These are phyloP conservation scores for Fratercula arctica DNA, from an alignment of 2,797 vertebrate species.

Conservation along the genomic window DNA sequence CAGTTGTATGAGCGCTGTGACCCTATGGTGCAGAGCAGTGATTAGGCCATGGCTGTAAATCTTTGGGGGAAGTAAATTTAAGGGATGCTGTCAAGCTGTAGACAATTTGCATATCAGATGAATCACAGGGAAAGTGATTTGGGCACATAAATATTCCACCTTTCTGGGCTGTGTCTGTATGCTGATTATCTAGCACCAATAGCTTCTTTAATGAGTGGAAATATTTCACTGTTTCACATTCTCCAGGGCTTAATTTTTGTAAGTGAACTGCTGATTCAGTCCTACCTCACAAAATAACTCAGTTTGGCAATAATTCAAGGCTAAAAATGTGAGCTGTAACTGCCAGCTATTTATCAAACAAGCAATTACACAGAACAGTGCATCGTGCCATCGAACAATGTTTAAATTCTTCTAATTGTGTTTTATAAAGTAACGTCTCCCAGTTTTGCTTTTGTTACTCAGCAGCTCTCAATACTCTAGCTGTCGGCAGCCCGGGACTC, in stretches of 20 bases:
- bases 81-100: neutral
- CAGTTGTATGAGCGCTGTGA: neutral
- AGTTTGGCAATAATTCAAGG: conserved; percentile 42
- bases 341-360: conserved; percentile 49
- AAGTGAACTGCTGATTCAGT: conserved; percentile 36
- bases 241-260: conserved; percentile 57
- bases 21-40: neutral
- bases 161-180: neutral
- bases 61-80: neutral
- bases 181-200: neutral
- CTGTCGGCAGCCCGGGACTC: neutral
- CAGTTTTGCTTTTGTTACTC: neutral
- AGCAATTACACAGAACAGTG: neutral
- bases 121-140: neutral
- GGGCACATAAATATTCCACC: neutral
- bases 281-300: conserved; percentile 25
- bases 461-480: neutral
- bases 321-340: conserved; percentile 36
- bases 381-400: conserved; percentile 14
- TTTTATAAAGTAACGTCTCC: neutral
- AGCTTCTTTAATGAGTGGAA: conserved; percentile 36
- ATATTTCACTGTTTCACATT: conserved; percentile 32
- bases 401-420: conserved; percentile 29
- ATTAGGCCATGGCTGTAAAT: neutral
- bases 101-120: neutral